Percentiles rank a stretch among this genome's conserved stretches.
phyloP scores from a whole-genome alignment of 2,888 invertebrate genomes.

The Pardosa pseudoannulata region DNA sequence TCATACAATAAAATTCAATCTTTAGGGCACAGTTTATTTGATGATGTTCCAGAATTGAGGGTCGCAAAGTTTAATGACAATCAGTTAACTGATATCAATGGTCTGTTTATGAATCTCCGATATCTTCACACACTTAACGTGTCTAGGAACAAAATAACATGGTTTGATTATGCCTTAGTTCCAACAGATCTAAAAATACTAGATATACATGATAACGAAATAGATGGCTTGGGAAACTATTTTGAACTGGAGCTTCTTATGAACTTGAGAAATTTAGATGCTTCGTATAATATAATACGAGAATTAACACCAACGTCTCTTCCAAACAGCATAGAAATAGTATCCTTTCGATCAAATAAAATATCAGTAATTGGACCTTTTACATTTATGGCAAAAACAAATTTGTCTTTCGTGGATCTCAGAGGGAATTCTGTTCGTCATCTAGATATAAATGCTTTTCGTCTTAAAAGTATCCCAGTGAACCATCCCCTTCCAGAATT shows the following conservation, averaged over 20 bases:
- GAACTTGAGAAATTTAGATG: slow-evolving; percentile 89
- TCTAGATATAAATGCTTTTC: slow-evolving; percentile 91
- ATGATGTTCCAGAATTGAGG: slow-evolving; percentile 85
- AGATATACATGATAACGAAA: slow-evolving; percentile 91
- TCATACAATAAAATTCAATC: slow-evolving; percentile 89
- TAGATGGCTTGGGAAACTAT: slow-evolving; percentile 88
- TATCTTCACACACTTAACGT: slow-evolving; percentile 92
- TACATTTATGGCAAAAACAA: slow-evolving; percentile 91
- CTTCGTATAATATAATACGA: slow-evolving; percentile 90
- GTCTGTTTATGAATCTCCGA: slow-evolving; percentile 88
- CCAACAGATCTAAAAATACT: slow-evolving; percentile 92
- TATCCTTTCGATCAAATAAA: slow-evolving; percentile 93
- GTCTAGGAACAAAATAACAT: slow-evolving; percentile 91
- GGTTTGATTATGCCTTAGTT: slow-evolving; percentile 91
- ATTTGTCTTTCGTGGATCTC: slow-evolving; percentile 92
- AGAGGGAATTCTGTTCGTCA: slow-evolving; percentile 94
- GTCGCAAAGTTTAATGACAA: slow-evolving; percentile 92
- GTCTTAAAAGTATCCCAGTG: slow-evolving; percentile 87
- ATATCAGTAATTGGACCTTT: slow-evolving; percentile 90
- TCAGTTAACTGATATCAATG: slow-evolving; percentile 87
- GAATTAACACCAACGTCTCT: slow-evolving; percentile 87
- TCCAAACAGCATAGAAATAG: slow-evolving; percentile 89
- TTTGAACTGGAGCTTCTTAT: slow-evolving; percentile 89
- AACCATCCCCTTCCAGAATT: slow-evolving; percentile 86
- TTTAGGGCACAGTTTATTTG: slow-evolving; percentile 90